Evolutionary conservation across 2,888 invertebrate species (phyloP), one percentile per base, ranked within the genome.

Genomic region (Norana najaformis): DNA sequence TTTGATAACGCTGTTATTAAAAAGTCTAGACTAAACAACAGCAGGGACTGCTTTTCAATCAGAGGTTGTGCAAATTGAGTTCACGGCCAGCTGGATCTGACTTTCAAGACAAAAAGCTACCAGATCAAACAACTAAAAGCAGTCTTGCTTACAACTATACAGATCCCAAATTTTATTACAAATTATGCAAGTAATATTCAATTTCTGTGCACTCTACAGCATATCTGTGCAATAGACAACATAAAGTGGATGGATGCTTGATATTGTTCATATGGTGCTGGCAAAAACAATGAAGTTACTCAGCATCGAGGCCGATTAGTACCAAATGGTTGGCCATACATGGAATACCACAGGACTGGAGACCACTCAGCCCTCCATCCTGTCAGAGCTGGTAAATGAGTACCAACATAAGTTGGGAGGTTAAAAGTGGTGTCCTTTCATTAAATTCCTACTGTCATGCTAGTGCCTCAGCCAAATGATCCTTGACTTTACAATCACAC

Each of bases 161-260:
- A n/a, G 5, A 13, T 16, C 30, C n/a, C 69, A 30, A 69, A 30
- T n/a, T 69, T 69, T 69, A 69, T 69, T 69, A n/a, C 30, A 69
- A 69, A 69, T 69, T 69, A 69, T 69, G 69, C 69, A 69, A 69
- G 11, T 69, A 69, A 69, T n/a, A 69, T n/a, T 69, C 69, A 69
- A 69, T 69, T 69, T n/a, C 47, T 47, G 1, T 47, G 47, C 47
- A 47, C 23, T 47, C 23, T 23, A 47, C 5, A 69, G 69, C 69
- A 69, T n/a, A 69, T 69, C 69, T 0, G 69, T 30, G n/a, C 69
- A 69, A 69, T 69, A 30, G 30, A 69, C 53, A 53, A 30, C 53
- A 53, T 4, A 30, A 30, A 53, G 69, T n/a, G n/a, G 30, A n/a
- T 69, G 69, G n/a, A 30, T n/a, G 69, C 11, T n/a, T 69, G 2